Conservation (phyloP, 1,140 invertebrate genomes). For the Telenomus remus region DNA sequence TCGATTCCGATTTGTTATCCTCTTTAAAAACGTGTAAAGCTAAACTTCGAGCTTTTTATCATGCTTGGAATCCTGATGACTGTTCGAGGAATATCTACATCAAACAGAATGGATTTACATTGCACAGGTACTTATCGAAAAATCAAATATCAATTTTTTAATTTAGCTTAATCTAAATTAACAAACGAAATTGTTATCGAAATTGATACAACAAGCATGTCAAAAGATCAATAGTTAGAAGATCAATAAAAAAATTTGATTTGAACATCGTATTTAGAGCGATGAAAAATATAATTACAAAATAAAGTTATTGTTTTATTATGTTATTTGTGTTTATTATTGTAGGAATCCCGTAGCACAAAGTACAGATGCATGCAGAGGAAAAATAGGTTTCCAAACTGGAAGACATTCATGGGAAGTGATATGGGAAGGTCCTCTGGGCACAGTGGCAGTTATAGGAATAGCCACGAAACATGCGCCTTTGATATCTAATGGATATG, state of each 20-base stretch:
- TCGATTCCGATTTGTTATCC: conserved; percentile 93
- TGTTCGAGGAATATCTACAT: conserved; percentile 98
- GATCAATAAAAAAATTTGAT: no score
- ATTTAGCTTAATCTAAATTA: no score
- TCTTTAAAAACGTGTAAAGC: conserved; percentile 94
- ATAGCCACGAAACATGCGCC: conserved; percentile 96
- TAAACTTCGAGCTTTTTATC: conserved; percentile 94
- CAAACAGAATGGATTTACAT: conserved; percentile 97
- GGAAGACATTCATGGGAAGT: conserved; percentile 99
- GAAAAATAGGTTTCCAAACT: conserved; percentile 94
- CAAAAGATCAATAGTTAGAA: no score
- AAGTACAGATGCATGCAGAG: conserved; percentile 96
- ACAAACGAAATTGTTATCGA: no score
- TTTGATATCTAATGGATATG: conserved; percentile 94
- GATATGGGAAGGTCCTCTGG: conserved; percentile 98
- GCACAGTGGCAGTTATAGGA: conserved; percentile 95
- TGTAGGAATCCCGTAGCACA: conserved; percentile 95
- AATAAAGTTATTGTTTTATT: no score
- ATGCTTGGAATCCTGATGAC: conserved; percentile 98
- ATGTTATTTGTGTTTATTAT: not conserved
- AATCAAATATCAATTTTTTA: no score
- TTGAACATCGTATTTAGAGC: no score
- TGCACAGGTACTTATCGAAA: conserved; percentile 89
- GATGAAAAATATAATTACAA: no score
- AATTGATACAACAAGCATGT: no score